Conservation (phyloP, 2,797 vertebrate species). For the Thunnus albacares region DNA sequence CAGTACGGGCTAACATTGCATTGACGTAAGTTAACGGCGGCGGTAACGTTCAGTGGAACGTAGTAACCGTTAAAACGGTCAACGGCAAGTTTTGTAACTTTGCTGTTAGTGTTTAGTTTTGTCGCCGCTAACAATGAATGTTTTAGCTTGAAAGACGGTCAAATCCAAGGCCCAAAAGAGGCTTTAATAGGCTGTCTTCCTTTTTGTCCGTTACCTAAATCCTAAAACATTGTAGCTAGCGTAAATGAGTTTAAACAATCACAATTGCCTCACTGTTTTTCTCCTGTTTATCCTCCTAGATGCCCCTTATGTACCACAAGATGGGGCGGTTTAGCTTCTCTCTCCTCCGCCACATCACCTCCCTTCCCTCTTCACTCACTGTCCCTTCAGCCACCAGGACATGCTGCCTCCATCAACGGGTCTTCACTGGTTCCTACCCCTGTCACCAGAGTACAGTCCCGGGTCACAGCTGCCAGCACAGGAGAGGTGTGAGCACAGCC, state of each 20-base stretch:
- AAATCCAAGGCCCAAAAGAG: neutral
- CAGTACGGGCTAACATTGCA: fast-evolving
- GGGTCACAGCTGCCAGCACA: constrained; percentile 32
- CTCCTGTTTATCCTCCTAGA: constrained; percentile 41
- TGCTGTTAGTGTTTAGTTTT: no score
- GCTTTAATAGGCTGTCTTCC: fast-evolving
- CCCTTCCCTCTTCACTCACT: constrained; percentile 5
- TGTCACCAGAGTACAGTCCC: neutral
- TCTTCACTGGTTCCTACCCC: neutral
- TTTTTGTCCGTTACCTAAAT: neutral
- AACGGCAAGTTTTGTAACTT: neutral
- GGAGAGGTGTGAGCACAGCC: constrained; percentile 77
- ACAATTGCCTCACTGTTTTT: neutral
- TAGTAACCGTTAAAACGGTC: neutral
- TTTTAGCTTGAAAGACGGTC: neutral
- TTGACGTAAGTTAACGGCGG: neutral
- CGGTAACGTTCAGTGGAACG: no score
- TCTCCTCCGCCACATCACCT: constrained; percentile 56
- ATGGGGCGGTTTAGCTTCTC: constrained; percentile 65
- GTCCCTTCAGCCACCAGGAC: constrained; percentile 28
- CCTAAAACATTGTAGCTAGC: neutral
- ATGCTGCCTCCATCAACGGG: constrained; percentile 30
- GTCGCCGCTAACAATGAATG: neutral
- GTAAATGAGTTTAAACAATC: neutral
- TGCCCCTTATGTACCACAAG: constrained; percentile 27